phyloP scores from a whole-genome alignment of 2,113 vertebrate species.

The cat (Felis catus) region F.catus_Fca126_mat1.0 CM031421.1:49113001-49113500 shows the following conservation, averaged over 20 bases:
- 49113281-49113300: neutral
- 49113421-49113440: neutral
- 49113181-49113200: neutral
- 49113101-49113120: neutral
- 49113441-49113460: neutral
- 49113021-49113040: neutral
- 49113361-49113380: neutral
- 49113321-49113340: neutral
- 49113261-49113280: neutral
- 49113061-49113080: slow-evolving; percentile 11
- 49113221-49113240: neutral
- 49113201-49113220: neutral
- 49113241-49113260: neutral
- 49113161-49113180: neutral
- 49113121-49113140: neutral
- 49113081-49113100: neutral
- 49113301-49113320: neutral
- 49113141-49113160: neutral
- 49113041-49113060: neutral
- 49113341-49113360: neutral
- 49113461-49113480: neutral
- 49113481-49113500: neutral
- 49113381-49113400: neutral
- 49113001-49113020: slow-evolving; percentile 22
- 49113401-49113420: neutral